Conservation (phyloP, 64 coral and sea anemone genomes). For the Exaiptasia diaphana region DNA sequence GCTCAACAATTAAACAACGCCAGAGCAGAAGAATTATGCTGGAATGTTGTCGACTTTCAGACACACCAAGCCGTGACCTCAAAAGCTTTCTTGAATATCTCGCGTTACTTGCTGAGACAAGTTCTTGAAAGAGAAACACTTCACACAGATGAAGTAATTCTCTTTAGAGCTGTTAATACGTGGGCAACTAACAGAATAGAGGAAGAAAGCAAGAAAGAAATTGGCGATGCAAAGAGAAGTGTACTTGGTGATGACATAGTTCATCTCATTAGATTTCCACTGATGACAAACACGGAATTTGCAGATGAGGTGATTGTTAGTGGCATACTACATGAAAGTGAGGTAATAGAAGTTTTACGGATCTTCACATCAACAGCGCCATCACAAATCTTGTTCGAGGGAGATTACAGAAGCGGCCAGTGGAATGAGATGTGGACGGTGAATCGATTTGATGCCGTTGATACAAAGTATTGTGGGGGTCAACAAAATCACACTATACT, state of each 20-base stretch:
- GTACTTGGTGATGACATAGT: not conserved
- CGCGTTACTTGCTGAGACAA: not conserved
- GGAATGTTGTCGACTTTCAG: conserved; percentile 18
- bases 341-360: not conserved
- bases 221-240: not conserved
- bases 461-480: too few relatives aligned
- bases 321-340: not conserved
- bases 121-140: not conserved
- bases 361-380: not conserved
- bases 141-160: not conserved
- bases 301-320: not conserved
- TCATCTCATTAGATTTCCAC: not conserved
- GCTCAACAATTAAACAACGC: conserved; percentile 13
- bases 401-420: too few relatives aligned
- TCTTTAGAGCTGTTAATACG: not conserved
- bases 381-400: too few relatives aligned
- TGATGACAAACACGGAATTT: not conserved
- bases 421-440: too few relatives aligned
- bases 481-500: too few relatives aligned
- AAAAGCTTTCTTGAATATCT: conserved; percentile 5
- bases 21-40: conserved; percentile 1
- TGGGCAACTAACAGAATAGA: too few relatives aligned
- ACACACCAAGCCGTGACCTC: conserved; percentile 12
- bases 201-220: too few relatives aligned
- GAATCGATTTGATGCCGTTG: too few relatives aligned